Conservation (phyloP, 2,888 invertebrate genomes). For the Carterocephalus palaemon region DNA sequence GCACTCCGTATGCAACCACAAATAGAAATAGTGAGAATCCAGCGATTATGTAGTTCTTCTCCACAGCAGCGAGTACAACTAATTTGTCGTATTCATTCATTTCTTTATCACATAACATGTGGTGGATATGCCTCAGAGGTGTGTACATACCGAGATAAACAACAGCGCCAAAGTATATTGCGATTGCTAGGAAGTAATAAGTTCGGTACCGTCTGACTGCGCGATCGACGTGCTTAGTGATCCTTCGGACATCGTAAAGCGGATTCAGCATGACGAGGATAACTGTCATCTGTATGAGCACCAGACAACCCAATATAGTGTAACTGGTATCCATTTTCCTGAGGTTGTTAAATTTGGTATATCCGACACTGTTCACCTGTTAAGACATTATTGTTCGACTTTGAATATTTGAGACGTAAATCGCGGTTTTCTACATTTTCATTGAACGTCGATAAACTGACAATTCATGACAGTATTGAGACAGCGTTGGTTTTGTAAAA, state of each 20-base stretch:
- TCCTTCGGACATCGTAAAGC: constrained; percentile 49
- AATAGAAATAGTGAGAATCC: constrained; percentile 65
- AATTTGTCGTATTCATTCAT: constrained; percentile 48
- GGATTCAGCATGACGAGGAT: constrained; percentile 60
- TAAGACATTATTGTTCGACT: constrained; percentile 41
- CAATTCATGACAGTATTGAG: constrained; percentile 38
- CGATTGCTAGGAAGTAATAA: constrained; percentile 35
- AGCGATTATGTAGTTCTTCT: constrained; percentile 60
- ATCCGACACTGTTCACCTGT: constrained; percentile 24
- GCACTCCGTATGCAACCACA: constrained; percentile 53
- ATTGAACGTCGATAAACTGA: constrained; percentile 34
- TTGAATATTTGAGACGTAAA: constrained; percentile 20
- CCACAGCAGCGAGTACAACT: constrained; percentile 45
- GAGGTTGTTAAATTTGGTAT: constrained; percentile 28
- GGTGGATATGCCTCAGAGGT: constrained; percentile 50
- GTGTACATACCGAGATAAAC: constrained; percentile 58
- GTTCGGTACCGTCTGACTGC: constrained; percentile 37
- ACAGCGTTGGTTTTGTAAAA: constrained; percentile 42
- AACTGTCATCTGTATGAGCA: constrained; percentile 57
- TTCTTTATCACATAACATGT: constrained; percentile 40
- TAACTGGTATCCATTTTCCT: constrained; percentile 53
- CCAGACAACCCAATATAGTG: constrained; percentile 44
- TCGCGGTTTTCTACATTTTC: constrained; percentile 22
- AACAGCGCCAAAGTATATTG: constrained; percentile 47
- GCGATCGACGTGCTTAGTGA: constrained; percentile 41